Percentiles rank a stretch among this genome's conserved stretches.
Evolutionary conservation across 2,888 invertebrate species (phyloP).

Genomic region (Ochropleura leucogaster): DNA sequence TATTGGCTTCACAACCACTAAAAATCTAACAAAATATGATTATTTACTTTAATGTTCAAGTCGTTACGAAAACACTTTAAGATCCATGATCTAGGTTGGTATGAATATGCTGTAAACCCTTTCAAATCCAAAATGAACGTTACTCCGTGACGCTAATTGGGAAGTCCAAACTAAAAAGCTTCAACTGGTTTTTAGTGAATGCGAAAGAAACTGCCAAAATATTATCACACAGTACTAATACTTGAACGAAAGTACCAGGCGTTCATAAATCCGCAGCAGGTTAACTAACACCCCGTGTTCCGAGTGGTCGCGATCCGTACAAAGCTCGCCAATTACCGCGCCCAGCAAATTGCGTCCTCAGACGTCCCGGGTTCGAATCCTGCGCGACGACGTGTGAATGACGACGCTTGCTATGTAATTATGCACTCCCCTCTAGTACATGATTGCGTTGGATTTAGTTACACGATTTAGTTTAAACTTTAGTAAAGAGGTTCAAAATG

Average conservation of each 20-base stretch:
- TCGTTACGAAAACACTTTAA: not conserved
- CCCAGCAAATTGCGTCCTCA: slow-evolving; percentile 65
- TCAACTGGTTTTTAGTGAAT: slow-evolving; percentile 5
- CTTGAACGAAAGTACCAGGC: slow-evolving; percentile 41
- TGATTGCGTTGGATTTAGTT: slow-evolving; percentile 58
- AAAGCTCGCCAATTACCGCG: slow-evolving; percentile 64
- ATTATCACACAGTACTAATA: slow-evolving; percentile 13
- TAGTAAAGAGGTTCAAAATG: slow-evolving; percentile 34
- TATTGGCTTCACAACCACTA: no score
- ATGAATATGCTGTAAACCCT: not conserved
- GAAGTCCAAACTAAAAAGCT: slow-evolving; percentile 4
- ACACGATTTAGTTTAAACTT: slow-evolving; percentile 53
- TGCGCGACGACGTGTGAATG: slow-evolving; percentile 65
- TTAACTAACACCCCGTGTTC: slow-evolving; percentile 53
- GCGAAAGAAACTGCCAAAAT: slow-evolving; percentile 26
- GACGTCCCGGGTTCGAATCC: slow-evolving; percentile 65
- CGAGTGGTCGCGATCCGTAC: slow-evolving; percentile 46
- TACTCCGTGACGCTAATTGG: slow-evolving; percentile 7
- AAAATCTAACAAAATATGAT: no score
- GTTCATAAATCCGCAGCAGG: slow-evolving; percentile 50
- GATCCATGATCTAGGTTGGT: not conserved
- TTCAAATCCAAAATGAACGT: not conserved
- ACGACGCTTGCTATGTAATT: slow-evolving; percentile 63
- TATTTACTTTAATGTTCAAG: not conserved
- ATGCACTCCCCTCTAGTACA: slow-evolving; percentile 60